These are phyloP conservation scores for Rhodeus uyekii DNA, from an alignment of 2,797 vertebrate genomes.

Conservation along the genomic window DNA sequence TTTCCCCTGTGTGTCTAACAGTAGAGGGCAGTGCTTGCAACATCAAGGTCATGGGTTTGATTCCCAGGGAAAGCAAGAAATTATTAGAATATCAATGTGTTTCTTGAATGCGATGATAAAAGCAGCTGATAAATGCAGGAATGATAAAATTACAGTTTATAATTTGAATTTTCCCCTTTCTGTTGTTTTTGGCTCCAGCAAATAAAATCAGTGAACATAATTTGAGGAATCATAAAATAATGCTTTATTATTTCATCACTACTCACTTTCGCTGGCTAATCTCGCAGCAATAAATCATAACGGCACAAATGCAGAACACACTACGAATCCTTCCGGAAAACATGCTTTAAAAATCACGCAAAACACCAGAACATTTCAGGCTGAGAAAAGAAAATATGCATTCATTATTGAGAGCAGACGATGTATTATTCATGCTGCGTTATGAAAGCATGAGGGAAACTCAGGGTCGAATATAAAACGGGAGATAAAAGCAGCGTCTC, in stretches of 20 bases:
- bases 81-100: no score
- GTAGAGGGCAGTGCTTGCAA: background rate
- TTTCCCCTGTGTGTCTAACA: no score
- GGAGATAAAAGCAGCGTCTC: conserved; percentile 29
- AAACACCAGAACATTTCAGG: background rate
- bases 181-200: background rate
- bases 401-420: conserved; percentile 31
- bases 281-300: background rate
- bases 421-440: conserved; percentile 40
- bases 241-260: background rate
- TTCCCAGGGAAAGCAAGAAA: background rate
- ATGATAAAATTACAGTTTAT: no score
- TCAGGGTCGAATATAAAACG: conserved; percentile 31
- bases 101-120: background rate
- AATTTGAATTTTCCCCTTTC: no score
- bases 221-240: background rate
- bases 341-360: background rate
- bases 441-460: conserved; percentile 29
- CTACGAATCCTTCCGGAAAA: background rate
- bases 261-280: background rate
- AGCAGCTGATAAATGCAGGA: no score
- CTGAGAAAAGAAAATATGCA: background rate
- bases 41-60: no score
- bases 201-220: background rate
- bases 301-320: background rate